phyloP scores from a whole-genome alignment of 2,113 vertebrate species.

The Gavialis gangeticus region DNA sequence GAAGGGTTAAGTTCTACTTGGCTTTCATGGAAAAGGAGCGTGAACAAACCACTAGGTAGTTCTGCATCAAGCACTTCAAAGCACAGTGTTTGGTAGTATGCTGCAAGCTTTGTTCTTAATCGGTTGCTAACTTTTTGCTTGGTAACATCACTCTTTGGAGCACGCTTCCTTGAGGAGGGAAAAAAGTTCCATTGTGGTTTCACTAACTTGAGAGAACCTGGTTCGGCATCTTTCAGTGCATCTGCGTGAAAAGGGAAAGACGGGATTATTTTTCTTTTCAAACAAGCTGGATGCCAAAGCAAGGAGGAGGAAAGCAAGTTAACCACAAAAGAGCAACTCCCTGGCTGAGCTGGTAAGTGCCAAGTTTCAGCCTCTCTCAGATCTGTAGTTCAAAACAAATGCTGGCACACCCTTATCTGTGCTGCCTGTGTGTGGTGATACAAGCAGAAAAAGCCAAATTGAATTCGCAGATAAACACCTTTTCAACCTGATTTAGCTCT shows the following conservation, averaged over 20 bases:
- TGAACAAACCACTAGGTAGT: not conserved
- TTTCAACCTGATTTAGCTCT: not conserved
- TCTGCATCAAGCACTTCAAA: not conserved
- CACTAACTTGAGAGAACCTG: not conserved
- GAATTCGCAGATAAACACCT: not conserved
- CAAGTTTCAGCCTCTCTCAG: accelerated
- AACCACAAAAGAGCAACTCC: not conserved
- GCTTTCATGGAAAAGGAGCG: not conserved
- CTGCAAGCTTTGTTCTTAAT: not conserved
- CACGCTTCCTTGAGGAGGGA: no score
- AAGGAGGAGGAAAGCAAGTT: not conserved
- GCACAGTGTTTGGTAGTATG: not conserved
- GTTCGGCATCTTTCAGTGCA: not conserved
- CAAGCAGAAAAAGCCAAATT: not conserved
- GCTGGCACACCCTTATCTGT: not conserved
- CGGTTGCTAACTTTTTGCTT: not conserved
- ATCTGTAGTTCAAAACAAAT: not conserved
- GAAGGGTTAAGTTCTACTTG: not conserved
- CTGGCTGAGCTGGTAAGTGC: accelerated
- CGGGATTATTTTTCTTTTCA: not conserved
- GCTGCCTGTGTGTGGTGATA: accelerated
- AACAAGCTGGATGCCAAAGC: no score
- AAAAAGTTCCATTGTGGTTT: not conserved
- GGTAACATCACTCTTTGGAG: not conserved
- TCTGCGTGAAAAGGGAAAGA: not conserved